These are phyloP conservation scores for Adelges cooleyi DNA, from an alignment of 1,140 invertebrate species.

Conservation along the genomic window DNA sequence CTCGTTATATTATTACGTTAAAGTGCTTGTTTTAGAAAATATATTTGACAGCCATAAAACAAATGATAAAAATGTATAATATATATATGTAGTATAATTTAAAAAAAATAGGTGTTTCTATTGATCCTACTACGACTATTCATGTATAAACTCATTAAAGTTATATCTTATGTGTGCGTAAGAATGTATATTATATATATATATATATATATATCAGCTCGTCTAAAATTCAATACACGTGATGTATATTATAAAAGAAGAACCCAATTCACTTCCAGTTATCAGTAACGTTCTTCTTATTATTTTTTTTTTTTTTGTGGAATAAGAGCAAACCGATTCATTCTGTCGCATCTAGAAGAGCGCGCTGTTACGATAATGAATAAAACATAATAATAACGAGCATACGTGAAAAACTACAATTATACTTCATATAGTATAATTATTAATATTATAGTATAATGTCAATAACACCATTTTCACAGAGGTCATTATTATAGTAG, in stretches of 20 bases:
- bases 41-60: too few relatives aligned
- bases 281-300: background rate
- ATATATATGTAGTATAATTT: too few relatives aligned
- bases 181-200: too few relatives aligned
- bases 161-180: too few relatives aligned
- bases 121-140: too few relatives aligned
- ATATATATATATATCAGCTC: too few relatives aligned
- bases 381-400: background rate
- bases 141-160: too few relatives aligned
- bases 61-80: too few relatives aligned
- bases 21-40: too few relatives aligned
- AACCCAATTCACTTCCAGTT: constrained; percentile 7
- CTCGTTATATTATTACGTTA: too few relatives aligned
- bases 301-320: background rate
- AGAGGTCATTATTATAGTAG: too few relatives aligned
- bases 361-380: background rate
- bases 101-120: too few relatives aligned
- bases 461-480: background rate
- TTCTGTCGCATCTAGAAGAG: background rate
- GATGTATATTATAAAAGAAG: background rate
- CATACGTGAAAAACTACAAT: background rate
- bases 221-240: constrained; percentile 16
- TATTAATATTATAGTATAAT: background rate
- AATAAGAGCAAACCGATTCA: constrained; percentile 11
- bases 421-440: background rate